Evolutionary conservation across 1,140 invertebrate genomes (phyloP).

Genomic region (Zaprionus tsacasi): DNA sequence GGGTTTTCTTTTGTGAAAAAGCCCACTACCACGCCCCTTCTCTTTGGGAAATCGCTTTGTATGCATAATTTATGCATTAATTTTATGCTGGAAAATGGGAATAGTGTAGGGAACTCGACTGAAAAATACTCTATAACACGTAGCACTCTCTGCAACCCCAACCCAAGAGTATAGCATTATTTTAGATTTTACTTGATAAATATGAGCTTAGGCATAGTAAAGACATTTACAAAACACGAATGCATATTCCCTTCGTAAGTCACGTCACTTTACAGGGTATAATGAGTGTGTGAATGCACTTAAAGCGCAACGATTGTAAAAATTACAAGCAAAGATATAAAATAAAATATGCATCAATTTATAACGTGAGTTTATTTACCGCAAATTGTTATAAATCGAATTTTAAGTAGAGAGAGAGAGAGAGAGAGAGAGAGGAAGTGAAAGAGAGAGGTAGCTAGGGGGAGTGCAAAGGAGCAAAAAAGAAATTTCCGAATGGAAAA

Average conservation of each 20-base stretch:
- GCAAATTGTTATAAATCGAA: slow-evolving; percentile 78
- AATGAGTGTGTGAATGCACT: slow-evolving; percentile 32
- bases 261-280: background rate
- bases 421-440: background rate
- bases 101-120: background rate
- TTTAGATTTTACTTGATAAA: no score
- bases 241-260: background rate
- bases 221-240: no score
- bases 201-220: no score
- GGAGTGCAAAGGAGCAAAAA: slow-evolving; percentile 22
- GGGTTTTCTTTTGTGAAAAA: background rate
- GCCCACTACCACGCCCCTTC: background rate
- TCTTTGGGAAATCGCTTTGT: slow-evolving; percentile 43
- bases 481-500: slow-evolving; percentile 52
- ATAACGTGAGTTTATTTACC: slow-evolving; percentile 71
- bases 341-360: slow-evolving; percentile 59
- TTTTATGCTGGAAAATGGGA: slow-evolving; percentile 48
- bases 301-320: slow-evolving; percentile 48
- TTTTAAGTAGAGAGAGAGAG: slow-evolving; percentile 50
- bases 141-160: no score
- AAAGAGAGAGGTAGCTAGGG: background rate
- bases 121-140: background rate
- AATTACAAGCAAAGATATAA: slow-evolving; percentile 40
- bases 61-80: slow-evolving; percentile 66
- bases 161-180: no score